phyloP scores from a whole-genome alignment of 1,140 invertebrate species.

The Leptinotarsa undecemlineata region DNA sequence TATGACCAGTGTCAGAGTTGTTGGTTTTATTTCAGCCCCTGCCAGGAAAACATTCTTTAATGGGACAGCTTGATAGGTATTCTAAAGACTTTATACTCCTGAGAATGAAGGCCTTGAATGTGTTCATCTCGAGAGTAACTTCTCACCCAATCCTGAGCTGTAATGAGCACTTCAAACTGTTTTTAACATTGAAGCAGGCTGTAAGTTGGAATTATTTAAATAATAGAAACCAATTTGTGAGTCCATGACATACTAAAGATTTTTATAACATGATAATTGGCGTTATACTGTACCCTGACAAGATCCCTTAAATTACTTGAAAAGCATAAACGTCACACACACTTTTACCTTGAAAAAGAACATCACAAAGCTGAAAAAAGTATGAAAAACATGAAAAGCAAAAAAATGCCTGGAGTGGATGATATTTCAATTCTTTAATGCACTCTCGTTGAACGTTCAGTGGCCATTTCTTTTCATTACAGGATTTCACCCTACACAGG shows the following conservation, averaged over 20 bases:
- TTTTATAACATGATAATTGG: too few relatives aligned
- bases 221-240: neutral
- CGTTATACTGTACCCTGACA: too few relatives aligned
- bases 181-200: constrained; percentile 69
- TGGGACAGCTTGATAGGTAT: constrained; percentile 74
- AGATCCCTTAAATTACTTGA: too few relatives aligned
- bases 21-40: constrained; percentile 63
- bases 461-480: constrained; percentile 34
- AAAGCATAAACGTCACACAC: too few relatives aligned
- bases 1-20: neutral
- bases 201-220: constrained; percentile 55
- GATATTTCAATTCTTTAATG: too few relatives aligned
- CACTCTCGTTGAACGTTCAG: neutral
- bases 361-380: too few relatives aligned
- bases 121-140: constrained; percentile 64
- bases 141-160: constrained; percentile 73
- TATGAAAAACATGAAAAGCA: too few relatives aligned
- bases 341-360: too few relatives aligned
- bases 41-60: constrained; percentile 73
- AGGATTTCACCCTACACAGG: constrained; percentile 70
- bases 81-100: constrained; percentile 75
- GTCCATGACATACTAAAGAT: too few relatives aligned
- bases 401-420: too few relatives aligned
- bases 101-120: constrained; percentile 71
- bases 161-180: constrained; percentile 68